Base-by-base conservation (phyloP, 2,888 invertebrate species). In the Dorcus hopei region DNA sequence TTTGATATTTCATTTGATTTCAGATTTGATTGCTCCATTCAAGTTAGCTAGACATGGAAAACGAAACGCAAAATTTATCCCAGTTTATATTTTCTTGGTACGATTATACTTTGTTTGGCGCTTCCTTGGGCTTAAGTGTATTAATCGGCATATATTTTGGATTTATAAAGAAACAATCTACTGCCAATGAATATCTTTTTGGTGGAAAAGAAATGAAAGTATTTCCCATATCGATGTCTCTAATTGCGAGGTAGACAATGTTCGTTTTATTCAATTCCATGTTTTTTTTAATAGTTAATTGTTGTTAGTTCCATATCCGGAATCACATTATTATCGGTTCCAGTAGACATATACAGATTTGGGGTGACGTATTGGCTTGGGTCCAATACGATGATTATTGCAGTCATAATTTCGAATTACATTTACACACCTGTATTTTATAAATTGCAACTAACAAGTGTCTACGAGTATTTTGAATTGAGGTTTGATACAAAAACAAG, bases 161-260 rank as follows among this genome's bases (percentile, higher is more conserved):
- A n/a, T 82, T 80, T 63, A 78, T 80, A 8, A 81, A 80, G 53
- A 84, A 83, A 61, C 84, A 85, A 70, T 82, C 84, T 59, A 86
- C 86, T 0, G 85, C 88, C 0, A 78, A 82, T 16, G 90, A 90
- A 50, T 90, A 90, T 73, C 75, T 90, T 43, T 83, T 89, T 74
- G 91, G 89, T 23, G 87, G 87, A 9, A 87, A 87, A 73, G 83
- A 83, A 66, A 89, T 91, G 89, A 84, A 84, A 5, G 82, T 86
- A 9, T 81, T 90, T 68, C 90, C 91, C 0, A 84, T 91, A 59
- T 85, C 88, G 0, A 81, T 91, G 75, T 90, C 89, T 9, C 79
- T 91, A 9, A 83, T 89, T 66, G 87, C 91, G 5, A 89, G 89
- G 89, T 89, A 76, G 74, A 26, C 39, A 26, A 38, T 9, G 11